Conservation (phyloP, 2,113 vertebrate species). For the Isurus oxyrinchus region DNA sequence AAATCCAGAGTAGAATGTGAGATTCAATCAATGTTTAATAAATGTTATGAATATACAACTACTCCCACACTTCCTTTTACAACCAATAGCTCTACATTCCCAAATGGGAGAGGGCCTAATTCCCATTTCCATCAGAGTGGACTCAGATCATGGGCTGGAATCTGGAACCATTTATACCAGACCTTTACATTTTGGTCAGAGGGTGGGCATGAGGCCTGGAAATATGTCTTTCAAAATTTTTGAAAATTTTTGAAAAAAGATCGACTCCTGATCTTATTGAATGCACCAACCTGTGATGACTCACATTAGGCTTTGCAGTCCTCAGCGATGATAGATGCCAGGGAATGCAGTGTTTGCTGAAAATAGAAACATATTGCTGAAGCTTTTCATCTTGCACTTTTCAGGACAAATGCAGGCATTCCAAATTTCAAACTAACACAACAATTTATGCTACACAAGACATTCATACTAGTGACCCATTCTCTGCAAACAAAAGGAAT, state of each 20-base stretch:
- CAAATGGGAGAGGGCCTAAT: neutral
- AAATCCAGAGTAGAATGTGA: neutral
- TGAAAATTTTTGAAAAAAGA: neutral
- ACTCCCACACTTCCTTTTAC: neutral
- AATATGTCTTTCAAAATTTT: neutral
- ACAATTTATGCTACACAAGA: too few species aligned
- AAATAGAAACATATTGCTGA: too few species aligned
- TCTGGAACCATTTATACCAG: neutral
- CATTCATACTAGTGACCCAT: too few species aligned
- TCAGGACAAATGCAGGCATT: too few species aligned
- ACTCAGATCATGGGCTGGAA: neutral
- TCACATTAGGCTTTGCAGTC: neutral
- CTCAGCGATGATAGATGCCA: neutral
- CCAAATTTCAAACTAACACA: too few species aligned
- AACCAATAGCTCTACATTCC: neutral
- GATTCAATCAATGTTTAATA: neutral
- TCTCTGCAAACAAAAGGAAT: too few species aligned
- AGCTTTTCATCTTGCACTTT: too few species aligned
- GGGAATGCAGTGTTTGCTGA: neutral
- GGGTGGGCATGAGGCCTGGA: neutral
- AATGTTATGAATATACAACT: neutral
- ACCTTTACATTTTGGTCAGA: neutral
- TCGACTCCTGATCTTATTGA: neutral
- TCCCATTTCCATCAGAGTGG: neutral
- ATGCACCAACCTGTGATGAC: neutral